Base-by-base conservation (phyloP, 2,113 vertebrate species). In the Galeopterus variegatus region DNA sequence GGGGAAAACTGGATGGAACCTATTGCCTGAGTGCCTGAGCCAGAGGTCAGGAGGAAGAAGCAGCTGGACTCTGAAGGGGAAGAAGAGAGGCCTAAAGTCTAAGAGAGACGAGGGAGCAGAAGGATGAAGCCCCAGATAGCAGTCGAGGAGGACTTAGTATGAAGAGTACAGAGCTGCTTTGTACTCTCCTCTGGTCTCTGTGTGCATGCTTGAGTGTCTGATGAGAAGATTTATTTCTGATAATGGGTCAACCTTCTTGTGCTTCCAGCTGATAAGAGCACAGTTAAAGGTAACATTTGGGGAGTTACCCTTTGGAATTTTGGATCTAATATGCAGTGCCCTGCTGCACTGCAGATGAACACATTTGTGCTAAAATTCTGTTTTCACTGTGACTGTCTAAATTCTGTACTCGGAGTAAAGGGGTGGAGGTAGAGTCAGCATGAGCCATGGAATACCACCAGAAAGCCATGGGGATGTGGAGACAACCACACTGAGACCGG, bases 181-280 rank as follows among this genome's bases (percentile, higher is more conserved):
- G 54, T 28, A 4, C 56, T 33, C 10, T 3, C 58, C 67, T 62
- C 33, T 36, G 13, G 21, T 60, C 19, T 41, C 48, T 21, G 12
- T 45, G 52, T n/a, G 28, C 5, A 0, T 33, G 60, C 81, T 75
- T 48, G 28, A 28, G 2, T 69, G 58, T 62, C n/a, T 70, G 58
- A 41, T 31, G 31, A 69, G 58, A 95, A 88, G 70, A 83, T 45
- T 77, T 67, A 67, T 84, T 93, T 81, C 77, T 88, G 50, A 45
- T 36, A 41, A 41, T 19, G 41, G 8, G 17, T 21, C 21, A 9
- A n/a, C 54, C 24, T 76, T 82, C 73, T 41, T 41, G 5, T 41
- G 33, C 50, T 69, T 91, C 76, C 65, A 62, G 90, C 8, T 52
- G 62, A 19, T 52, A 75, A 84, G 28, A 56, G 31, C 19, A 41